Evolutionary conservation across 2,888 invertebrate species (phyloP).

Genomic region (Nymphalis c-album): DNA sequence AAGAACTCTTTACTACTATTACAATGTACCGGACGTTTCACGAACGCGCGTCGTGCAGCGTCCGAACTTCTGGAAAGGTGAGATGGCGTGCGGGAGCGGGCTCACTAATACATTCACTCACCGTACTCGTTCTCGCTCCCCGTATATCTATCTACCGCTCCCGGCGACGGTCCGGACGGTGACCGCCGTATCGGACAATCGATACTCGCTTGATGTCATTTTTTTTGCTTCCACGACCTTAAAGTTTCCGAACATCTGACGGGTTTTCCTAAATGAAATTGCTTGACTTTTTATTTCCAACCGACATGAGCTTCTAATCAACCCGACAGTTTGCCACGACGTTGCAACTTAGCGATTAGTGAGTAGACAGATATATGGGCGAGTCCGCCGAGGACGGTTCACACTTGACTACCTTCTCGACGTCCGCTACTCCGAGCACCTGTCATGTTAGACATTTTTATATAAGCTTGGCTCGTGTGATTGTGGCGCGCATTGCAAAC

Average conservation of each 20-base stretch:
- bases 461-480: slow-evolving; percentile 56
- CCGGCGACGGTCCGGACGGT: background rate
- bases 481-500: slow-evolving; percentile 44
- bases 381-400: slow-evolving; percentile 25
- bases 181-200: background rate
- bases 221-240: slow-evolving; percentile 9
- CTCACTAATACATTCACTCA: slow-evolving; percentile 40
- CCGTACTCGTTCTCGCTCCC: slow-evolving; percentile 17
- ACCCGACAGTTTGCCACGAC: background rate
- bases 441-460: slow-evolving; percentile 52
- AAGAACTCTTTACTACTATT: slow-evolving; percentile 48
- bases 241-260: background rate
- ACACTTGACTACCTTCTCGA: slow-evolving; percentile 13
- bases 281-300: background rate
- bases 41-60: slow-evolving; percentile 43
- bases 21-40: slow-evolving; percentile 56
- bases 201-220: slow-evolving; percentile 12
- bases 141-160: slow-evolving; percentile 35
- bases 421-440: slow-evolving; percentile 49
- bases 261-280: background rate
- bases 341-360: slow-evolving; percentile 19
- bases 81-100: slow-evolving; percentile 40
- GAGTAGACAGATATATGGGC: slow-evolving; percentile 35
- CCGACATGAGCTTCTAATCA: background rate
- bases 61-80: slow-evolving; percentile 36